Base-by-base conservation (phyloP, 2,888 invertebrate genomes). In the Drosophila barbarae region DNA sequence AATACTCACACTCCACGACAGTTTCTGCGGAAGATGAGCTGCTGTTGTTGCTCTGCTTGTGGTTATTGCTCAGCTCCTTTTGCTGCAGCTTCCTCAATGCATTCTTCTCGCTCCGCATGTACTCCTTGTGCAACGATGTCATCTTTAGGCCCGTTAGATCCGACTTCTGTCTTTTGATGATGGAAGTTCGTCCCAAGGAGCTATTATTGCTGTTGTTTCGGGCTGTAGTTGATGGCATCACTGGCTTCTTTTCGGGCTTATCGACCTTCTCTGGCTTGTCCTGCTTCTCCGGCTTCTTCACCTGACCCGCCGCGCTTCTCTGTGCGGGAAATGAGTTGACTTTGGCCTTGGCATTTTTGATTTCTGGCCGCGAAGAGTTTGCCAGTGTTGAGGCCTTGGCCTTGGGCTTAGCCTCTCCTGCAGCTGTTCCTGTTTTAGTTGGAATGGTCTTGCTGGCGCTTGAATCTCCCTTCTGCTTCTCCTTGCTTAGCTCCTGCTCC, bases 101-200 rank as follows among this genome's bases (percentile, higher is more conserved):
- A 15, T 86, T 77, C 76, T 90, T 89, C 69, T 90, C 89, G 60
- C 87, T 89, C 0, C 89, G 84, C 86, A 90, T 87, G 60, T 88
- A 90, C 60, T 90, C 90, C 70, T 89, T 89, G 65, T 89, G 89
- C 42, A 90, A 59, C 0, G 88, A 88, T 1, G 88, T 90, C 73
- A 90, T 91, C 86, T 91, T 92, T 0, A 92, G 84, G 0, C 92
- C 92, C 1, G 93, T 92, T 0, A 92, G 90, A 73, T 93, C 92
- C 0, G 92, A 93, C 77, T 92, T 93, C 74, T 93, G 93, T 2
- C 92, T 77, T 63, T 89, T 90, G 7, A 89, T 88, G 8, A 77
- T 79, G 2, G 85, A 78, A 38, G 87, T 79, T 21, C 87, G 85
- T 21, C 64, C 74, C 36, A n/a, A 59, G 5, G 70, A 15, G 7